phyloP scores from a whole-genome alignment of 2,888 invertebrate species.

The Scaptomyza polygonia region DNA sequence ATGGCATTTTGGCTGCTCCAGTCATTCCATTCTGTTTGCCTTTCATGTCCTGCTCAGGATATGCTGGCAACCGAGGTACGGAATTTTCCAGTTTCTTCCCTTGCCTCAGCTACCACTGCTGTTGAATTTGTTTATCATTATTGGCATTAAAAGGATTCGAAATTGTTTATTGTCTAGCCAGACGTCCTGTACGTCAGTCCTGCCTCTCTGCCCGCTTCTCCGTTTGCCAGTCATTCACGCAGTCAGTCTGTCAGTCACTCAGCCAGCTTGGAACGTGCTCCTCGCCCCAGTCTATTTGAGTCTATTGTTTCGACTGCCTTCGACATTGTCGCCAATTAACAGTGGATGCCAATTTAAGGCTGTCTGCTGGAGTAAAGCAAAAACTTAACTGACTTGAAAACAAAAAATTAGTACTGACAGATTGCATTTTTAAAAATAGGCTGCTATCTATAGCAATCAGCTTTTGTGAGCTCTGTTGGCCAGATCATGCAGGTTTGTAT shows the following conservation, averaged over 20 bases:
- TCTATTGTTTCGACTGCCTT: constrained; percentile 55
- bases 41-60: constrained; percentile 54
- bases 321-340: constrained; percentile 66
- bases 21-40: constrained; percentile 56
- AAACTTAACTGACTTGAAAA: neutral
- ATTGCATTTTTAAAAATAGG: no score
- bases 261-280: constrained; percentile 52
- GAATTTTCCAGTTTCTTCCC: constrained; percentile 3
- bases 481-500: neutral
- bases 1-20: constrained; percentile 56
- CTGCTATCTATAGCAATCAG: no score
- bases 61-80: constrained; percentile 13
- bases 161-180: constrained; percentile 78
- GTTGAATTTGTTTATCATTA: constrained; percentile 79
- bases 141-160: constrained; percentile 80
- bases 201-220: constrained; percentile 2
- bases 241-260: constrained; percentile 43
- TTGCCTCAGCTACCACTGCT: constrained; percentile 21
- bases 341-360: constrained; percentile 40
- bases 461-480: neutral
- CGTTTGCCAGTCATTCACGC: constrained; percentile 51
- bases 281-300: constrained; percentile 43
- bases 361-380: neutral
- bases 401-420: neutral
- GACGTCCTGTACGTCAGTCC: constrained; percentile 30